These are phyloP conservation scores for Leiothrix lutea DNA, from an alignment of 2,113 vertebrate species.

Conservation along the genomic window DNA sequence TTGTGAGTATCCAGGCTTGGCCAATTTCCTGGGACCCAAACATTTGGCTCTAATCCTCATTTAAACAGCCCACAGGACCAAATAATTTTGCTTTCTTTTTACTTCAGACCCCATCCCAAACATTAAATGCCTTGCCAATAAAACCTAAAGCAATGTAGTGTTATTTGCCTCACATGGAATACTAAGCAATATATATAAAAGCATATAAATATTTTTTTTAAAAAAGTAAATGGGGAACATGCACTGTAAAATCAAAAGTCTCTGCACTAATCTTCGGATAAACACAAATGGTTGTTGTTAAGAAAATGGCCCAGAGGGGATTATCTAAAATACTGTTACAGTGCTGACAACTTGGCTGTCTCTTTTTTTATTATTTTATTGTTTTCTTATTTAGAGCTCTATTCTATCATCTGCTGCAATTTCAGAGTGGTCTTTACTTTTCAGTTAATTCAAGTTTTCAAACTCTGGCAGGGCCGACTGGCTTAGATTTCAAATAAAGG, in stretches of 20 bases:
- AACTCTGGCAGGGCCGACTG: not conserved
- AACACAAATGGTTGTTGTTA: conserved; percentile 56
- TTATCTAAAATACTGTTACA: conserved; percentile 21
- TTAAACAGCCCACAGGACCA: conserved; percentile 2
- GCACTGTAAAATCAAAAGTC: conserved; percentile 27
- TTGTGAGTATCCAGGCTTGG: conserved; percentile 25
- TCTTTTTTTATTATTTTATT: conserved; percentile 23
- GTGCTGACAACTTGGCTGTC: conserved; percentile 50
- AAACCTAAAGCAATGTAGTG: conserved; percentile 8
- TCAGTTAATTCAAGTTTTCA: not conserved
- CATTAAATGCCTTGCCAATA: not conserved
- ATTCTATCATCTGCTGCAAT: not conserved
- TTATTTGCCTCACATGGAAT: conserved; percentile 34
- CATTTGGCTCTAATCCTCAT: conserved; percentile 29
- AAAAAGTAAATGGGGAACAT: not conserved
- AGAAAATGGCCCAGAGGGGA: conserved; percentile 24
- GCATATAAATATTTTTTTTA: not conserved
- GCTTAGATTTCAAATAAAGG: not conserved
- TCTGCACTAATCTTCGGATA: conserved; percentile 18
- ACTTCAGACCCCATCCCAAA: not conserved
- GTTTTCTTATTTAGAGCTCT: not conserved
- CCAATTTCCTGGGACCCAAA: conserved; percentile 45
- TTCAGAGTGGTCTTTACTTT: not conserved
- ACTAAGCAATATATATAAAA: not conserved
- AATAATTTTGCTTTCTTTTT: conserved; percentile 9